A percentile compares a stretch with the other conserved stretches of the same genome.
Conservation (phyloP, 2,888 invertebrate species). For the Strigamia transsilvanica region DNA sequence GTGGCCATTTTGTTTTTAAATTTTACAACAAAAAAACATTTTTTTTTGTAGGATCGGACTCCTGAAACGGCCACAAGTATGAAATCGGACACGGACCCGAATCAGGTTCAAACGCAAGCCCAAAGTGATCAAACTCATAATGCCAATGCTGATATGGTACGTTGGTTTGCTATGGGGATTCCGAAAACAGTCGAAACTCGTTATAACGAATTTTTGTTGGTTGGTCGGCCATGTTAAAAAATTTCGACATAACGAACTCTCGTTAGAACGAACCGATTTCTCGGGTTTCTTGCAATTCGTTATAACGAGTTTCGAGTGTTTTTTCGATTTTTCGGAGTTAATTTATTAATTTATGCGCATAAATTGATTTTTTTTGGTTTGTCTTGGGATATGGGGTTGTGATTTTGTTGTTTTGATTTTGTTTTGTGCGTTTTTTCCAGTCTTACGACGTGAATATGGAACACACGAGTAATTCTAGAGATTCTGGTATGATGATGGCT, state of each 20-base stretch:
- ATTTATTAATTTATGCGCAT: no score
- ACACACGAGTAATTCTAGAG: slow-evolving; percentile 52
- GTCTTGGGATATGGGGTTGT: not conserved
- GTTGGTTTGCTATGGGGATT: not conserved
- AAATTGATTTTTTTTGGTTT: not conserved
- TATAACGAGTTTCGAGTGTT: not conserved
- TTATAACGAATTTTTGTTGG: no score
- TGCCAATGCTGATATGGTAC: slow-evolving; percentile 30
- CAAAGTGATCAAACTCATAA: slow-evolving; percentile 49
- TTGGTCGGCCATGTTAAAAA: no score
- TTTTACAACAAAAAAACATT: no score
- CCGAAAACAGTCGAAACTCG: no score
- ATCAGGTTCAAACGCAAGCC: slow-evolving; percentile 33
- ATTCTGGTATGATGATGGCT: slow-evolving; percentile 53
- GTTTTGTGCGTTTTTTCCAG: not conserved
- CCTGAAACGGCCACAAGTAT: slow-evolving; percentile 39
- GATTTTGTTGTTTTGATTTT: not conserved
- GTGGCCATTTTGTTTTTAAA: not conserved
- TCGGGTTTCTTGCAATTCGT: no score
- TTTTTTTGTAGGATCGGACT: slow-evolving; percentile 33
- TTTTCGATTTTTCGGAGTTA: no score
- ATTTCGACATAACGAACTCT: no score
- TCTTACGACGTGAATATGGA: slow-evolving; percentile 46
- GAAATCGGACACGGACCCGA: slow-evolving; percentile 46
- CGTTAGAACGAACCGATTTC: no score